These are phyloP conservation scores for Danaus chrysippus DNA, from an alignment of 2,888 invertebrate species.

Conservation along the genomic window DNA sequence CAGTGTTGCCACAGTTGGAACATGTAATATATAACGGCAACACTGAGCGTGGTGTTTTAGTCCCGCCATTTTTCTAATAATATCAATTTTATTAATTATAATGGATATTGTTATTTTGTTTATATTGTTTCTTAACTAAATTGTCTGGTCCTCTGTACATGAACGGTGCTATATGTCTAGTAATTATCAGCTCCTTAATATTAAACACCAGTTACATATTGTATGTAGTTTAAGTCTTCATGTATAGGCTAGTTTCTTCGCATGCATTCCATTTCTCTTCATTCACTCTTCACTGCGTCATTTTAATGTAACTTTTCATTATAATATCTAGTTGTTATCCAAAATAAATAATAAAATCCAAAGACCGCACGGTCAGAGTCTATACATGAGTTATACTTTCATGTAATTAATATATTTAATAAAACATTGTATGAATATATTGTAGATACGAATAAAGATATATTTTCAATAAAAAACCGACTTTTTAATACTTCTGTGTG, in stretches of 20 bases:
- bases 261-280: no score
- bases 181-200: slow-evolving; percentile 14
- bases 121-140: not conserved
- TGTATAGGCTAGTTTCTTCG: no score
- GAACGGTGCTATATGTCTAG: slow-evolving; percentile 36
- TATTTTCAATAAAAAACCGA: slow-evolving; percentile 46
- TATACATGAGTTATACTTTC: slow-evolving; percentile 60
- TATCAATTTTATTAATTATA: not conserved
- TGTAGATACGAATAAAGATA: slow-evolving; percentile 74
- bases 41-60: not conserved
- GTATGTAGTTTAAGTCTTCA: not conserved
- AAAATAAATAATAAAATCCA: slow-evolving; percentile 38
- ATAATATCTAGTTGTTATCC: no score
- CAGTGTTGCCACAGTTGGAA: slow-evolving; percentile 1
- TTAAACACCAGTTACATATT: not conserved
- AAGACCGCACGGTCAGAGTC: slow-evolving; percentile 71
- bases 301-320: no score
- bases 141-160: slow-evolving; percentile 29
- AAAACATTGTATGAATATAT: slow-evolving; percentile 62
- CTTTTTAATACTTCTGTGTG: slow-evolving; percentile 19
- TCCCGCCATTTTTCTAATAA: no score
- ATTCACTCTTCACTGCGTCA: no score
- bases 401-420: slow-evolving; percentile 64
- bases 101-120: not conserved
- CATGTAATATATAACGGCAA: not conserved